phyloP scores from a whole-genome alignment of 1,140 invertebrate genomes.

The Belonocnema kinseyi region DNA sequence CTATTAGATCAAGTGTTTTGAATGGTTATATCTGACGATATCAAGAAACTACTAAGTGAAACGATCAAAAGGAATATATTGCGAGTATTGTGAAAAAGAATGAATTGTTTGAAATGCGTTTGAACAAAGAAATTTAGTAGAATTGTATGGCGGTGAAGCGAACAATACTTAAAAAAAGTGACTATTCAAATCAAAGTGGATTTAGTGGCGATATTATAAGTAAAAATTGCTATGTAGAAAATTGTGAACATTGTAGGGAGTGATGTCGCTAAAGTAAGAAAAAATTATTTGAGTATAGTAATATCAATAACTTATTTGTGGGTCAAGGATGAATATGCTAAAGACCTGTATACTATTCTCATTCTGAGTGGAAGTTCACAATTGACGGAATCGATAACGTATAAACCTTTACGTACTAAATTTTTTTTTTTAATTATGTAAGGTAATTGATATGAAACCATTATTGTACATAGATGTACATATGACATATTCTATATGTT shows the following conservation, averaged over 20 bases:
- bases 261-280: neutral
- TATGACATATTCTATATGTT: too few relatives aligned
- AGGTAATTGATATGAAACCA: too few relatives aligned
- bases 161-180: constrained; percentile 23
- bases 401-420: too few relatives aligned
- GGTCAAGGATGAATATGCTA: constrained; percentile 7
- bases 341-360: neutral
- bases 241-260: constrained; percentile 2
- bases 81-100: neutral
- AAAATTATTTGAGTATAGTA: neutral
- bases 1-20: neutral
- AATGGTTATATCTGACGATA: too few relatives aligned
- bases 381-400: neutral
- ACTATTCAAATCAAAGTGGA: constrained; percentile 20
- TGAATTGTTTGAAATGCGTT: neutral
- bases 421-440: too few relatives aligned
- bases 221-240: constrained; percentile 5
- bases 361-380: constrained; percentile 17
- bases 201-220: neutral
- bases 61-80: constrained; percentile 9
- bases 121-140: neutral
- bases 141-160: neutral
- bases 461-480: too few relatives aligned
- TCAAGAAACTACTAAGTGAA: neutral
- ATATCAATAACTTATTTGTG: constrained; percentile 12